Base-by-base conservation (phyloP, 2,888 invertebrate species). In the Microdon myrmicae region DNA sequence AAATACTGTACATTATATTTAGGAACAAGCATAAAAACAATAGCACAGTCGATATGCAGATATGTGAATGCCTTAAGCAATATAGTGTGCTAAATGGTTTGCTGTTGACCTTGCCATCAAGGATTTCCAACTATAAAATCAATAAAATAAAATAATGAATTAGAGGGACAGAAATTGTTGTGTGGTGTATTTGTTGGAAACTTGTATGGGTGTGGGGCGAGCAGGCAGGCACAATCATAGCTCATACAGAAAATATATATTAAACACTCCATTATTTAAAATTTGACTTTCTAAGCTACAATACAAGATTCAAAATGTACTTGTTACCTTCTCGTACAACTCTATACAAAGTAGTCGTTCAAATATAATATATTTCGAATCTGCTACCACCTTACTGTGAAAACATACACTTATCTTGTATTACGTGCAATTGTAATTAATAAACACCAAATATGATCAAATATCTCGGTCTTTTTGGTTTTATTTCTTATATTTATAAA, bases 381-480 rank as follows among this genome's bases (percentile, higher is more conserved):
- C n/a, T n/a, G n/a, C n/a, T n/a, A n/a, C n/a, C n/a, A n/a, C 37
- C 31, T 10, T 7, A 22, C 9, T 9, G 17, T 23, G 32, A 39
- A 32, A 29, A 45, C 22, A 45, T 35, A 41, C 10, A 48, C 14
- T 29, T 41, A 55, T 51, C 25, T 51, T 56, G n/a, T n/a, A n/a
- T n/a, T n/a, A 45, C 64, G 64, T 64, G 64, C 64, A 64, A 47
- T 58, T 47, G 56, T 56, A 64, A 64, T 41, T 35, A 64, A 51
- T 64, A 31, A 37, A 44, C 45, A 45, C 13, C 23, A 60, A 55
- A 55, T n/a, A n/a, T 35, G 6, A 10, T 47, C 20, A 34, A 28
- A 35, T 39, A 39, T 16, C 47, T 37, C 22, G 22, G 12, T 23
- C 17, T 8, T 23, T 25, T 48, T 25, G 3, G 28, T 29, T 23